Conservation (phyloP, 2,888 invertebrate species). For the Lithophane socia region DNA sequence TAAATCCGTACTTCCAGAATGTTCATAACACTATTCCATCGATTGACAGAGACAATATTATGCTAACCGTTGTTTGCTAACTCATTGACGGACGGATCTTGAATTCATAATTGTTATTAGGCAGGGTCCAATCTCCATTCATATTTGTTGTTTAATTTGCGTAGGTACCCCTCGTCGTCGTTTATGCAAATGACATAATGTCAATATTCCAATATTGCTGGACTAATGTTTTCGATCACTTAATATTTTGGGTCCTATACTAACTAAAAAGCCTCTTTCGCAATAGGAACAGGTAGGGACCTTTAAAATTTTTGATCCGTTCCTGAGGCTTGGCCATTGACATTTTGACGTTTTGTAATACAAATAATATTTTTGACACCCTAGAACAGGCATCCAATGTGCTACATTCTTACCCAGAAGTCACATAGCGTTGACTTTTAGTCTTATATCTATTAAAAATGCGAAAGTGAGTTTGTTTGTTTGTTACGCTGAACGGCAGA, state of each 20-base stretch:
- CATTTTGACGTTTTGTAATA: background rate
- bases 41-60: constrained; percentile 41
- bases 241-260: background rate
- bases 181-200: constrained; percentile 7
- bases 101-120: constrained; percentile 59
- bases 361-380: background rate
- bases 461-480: too few relatives aligned
- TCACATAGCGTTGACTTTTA: background rate
- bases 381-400: background rate
- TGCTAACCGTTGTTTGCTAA: constrained; percentile 42
- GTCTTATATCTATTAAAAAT: too few relatives aligned
- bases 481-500: too few relatives aligned
- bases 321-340: background rate
- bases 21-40: constrained; percentile 15
- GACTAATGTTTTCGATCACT: background rate
- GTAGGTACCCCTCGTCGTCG: background rate
- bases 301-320: background rate
- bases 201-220: background rate
- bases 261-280: background rate
- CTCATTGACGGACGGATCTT: constrained; percentile 50
- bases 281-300: background rate
- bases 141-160: constrained; percentile 52
- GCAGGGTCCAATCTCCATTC: constrained; percentile 30
- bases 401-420: background rate
- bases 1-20: constrained; percentile 1